Evolutionary conservation across 2,888 invertebrate species (phyloP), one percentile per base, ranked within the genome.

Genomic region (Oscheius myriophilus): DNA sequence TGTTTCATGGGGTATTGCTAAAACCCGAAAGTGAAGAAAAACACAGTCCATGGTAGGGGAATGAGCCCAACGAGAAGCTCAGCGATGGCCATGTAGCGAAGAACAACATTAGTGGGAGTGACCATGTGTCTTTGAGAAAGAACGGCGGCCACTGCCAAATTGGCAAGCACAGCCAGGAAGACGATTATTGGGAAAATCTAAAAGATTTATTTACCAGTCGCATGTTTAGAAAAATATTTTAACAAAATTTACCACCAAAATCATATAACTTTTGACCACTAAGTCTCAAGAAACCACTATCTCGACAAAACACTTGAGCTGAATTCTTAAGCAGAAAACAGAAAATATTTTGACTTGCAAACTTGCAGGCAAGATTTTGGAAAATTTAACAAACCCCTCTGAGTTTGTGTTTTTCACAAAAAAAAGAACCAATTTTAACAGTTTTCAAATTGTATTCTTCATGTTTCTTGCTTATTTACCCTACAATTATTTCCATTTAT

Each of bases 61-160:
- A 94, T 92, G 63, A 94, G 90, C 85, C 94, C 92, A 0, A 95
- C 96, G 87, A 95, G 91, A 91, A 95, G 92, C 88, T 96, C 96
- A 80, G 94, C 93, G 4, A 96, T 90, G 0, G 96, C 95, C 94
- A 96, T 96, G n/a, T 93, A 93, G 26, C 83, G 82, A 9, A 85
- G 71, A 2, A 85, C 84, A 43, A 85, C 81, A 61, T 85, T 85
- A 2, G 85, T 85, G 21, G 85, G 83, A 16, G 85, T 82, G 46
- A 83, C 68, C 95, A 96, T 95, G 88, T 95, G 94, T 43, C 92
- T 90, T 79, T 93, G 92, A 69, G 93, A 92, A 42, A 96, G 90
- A 0, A 96, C 95, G 43, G 95, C 91, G 16, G 95, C 94, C 75
- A 96, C 93, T 11, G 95, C 89, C 0, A 94, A 92, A 88, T 96